phyloP scores from a whole-genome alignment of 2,113 vertebrate species.

The Limanda limanda region DNA sequence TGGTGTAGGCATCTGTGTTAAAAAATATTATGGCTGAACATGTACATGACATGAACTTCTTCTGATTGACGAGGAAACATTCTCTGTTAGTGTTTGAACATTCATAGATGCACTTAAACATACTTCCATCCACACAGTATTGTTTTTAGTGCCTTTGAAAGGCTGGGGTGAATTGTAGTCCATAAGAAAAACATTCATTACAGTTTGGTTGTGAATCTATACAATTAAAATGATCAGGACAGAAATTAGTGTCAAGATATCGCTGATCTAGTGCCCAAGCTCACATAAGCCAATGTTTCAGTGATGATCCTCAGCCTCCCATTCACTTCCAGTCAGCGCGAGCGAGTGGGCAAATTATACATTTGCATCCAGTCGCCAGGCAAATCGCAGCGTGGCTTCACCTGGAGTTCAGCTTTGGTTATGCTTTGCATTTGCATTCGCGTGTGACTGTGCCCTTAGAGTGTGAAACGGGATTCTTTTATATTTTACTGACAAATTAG shows the following conservation, averaged over 20 bases:
- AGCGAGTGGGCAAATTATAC: too few species aligned
- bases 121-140: neutral
- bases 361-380: too few species aligned
- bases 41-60: slow-evolving; percentile 6
- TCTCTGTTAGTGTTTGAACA: slow-evolving; percentile 44
- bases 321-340: too few species aligned
- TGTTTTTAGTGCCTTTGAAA: slow-evolving; percentile 24
- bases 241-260: too few species aligned
- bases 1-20: slow-evolving; percentile 46
- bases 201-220: slow-evolving; percentile 18
- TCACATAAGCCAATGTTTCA: too few species aligned
- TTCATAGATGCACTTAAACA: slow-evolving; percentile 27
- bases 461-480: neutral
- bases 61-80: slow-evolving; percentile 36
- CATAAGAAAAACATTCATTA: slow-evolving; percentile 30
- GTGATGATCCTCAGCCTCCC: too few species aligned
- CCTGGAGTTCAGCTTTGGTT: too few species aligned
- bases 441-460: too few species aligned
- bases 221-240: neutral
- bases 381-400: too few species aligned
- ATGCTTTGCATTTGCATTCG: too few species aligned
- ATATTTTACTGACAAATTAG: slow-evolving; percentile 10
- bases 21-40: slow-evolving; percentile 33
- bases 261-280: too few species aligned
- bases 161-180: slow-evolving; percentile 11